A percentile compares a stretch with the other conserved stretches of the same genome.
phyloP scores from a whole-genome alignment of 2,113 vertebrate species.

The Vireo altiloquus region DNA sequence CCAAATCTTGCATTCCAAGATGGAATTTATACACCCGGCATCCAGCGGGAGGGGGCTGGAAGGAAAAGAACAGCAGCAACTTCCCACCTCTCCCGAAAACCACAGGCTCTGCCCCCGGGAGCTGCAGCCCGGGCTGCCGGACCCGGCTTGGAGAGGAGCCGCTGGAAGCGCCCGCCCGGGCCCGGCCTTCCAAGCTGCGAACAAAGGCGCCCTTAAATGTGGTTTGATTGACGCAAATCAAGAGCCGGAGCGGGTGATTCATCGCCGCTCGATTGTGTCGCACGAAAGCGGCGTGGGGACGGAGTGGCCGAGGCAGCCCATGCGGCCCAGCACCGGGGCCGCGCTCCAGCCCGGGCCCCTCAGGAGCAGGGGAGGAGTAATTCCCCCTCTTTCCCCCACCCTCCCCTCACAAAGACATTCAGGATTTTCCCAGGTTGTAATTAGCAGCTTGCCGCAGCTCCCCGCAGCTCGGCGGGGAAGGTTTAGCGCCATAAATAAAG shows the following conservation, averaged over 20 bases:
- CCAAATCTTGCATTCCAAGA: neutral
- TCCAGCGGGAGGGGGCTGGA: neutral
- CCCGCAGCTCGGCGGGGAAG: neutral
- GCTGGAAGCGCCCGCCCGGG: neutral
- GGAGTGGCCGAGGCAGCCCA: no score
- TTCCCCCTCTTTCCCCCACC: neutral
- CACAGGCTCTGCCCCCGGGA: neutral
- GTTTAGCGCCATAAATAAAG: neutral
- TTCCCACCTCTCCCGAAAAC: neutral
- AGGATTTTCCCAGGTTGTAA: neutral
- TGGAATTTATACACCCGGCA: neutral
- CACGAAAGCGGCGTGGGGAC: no score
- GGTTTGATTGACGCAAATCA: constrained; percentile 71
- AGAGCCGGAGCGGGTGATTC: constrained; percentile 55
- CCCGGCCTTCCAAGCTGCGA: neutral
- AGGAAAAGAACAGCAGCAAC: neutral
- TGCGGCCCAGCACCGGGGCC: no score
- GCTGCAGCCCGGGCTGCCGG: neutral
- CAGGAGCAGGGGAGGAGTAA: accelerated
- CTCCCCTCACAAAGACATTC: neutral
- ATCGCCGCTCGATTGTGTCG: no score
- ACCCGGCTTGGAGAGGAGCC: neutral
- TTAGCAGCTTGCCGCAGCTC: neutral
- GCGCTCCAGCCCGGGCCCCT: accelerated
- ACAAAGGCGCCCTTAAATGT: constrained; percentile 62